Evolutionary conservation across 2,888 invertebrate genomes (phyloP).

Genomic region (Scaptomyza caliginosa): DNA sequence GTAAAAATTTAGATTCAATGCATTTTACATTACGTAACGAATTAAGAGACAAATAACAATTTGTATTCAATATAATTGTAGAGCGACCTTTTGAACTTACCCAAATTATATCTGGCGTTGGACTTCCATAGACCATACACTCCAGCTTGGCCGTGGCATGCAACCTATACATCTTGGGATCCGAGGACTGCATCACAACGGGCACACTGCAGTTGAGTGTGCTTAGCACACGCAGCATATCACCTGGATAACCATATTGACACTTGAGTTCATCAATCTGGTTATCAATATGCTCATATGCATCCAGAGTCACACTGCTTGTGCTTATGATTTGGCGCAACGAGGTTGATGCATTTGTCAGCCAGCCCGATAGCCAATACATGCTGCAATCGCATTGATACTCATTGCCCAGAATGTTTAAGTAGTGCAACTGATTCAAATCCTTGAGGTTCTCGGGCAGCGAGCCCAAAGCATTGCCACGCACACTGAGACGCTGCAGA

Average conservation of each 20-base stretch:
- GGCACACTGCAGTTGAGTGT: constrained; percentile 90
- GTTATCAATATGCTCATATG: constrained; percentile 73
- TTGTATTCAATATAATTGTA: not conserved
- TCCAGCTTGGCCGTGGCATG: constrained; percentile 89
- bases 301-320: constrained; percentile 31
- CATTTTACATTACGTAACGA: not conserved
- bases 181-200: constrained; percentile 86
- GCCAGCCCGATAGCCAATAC: constrained; percentile 90
- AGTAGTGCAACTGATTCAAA: constrained; percentile 86
- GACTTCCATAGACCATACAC: constrained; percentile 91
- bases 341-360: constrained; percentile 78
- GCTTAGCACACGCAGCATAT: constrained; percentile 89
- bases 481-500: constrained; percentile 88
- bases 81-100: constrained; percentile 67
- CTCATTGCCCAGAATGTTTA: constrained; percentile 90
- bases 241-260: constrained; percentile 87
- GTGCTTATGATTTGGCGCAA: constrained; percentile 83
- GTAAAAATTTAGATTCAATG: constrained; percentile 6
- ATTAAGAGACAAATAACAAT: not conserved
- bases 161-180: constrained; percentile 87
- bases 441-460: constrained; percentile 89
- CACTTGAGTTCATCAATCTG: constrained; percentile 87
- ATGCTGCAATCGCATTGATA: constrained; percentile 95
- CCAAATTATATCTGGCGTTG: constrained; percentile 93
- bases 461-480: constrained; percentile 88